phyloP scores from a whole-genome alignment of 2,797 vertebrate genomes.

The Petrocephalus sullivani region DNA sequence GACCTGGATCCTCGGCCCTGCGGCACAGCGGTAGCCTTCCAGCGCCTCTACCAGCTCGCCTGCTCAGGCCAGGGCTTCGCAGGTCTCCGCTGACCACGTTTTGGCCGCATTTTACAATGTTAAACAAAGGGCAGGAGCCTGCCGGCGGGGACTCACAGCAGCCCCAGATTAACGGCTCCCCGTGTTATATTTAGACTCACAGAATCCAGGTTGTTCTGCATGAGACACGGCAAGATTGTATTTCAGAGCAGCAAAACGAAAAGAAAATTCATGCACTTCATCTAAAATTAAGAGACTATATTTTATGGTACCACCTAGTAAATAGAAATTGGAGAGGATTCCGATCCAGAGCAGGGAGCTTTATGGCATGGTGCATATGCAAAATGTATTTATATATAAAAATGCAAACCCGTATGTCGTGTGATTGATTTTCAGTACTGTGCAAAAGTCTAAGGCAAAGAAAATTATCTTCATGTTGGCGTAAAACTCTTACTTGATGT shows the following conservation, averaged over 20 bases:
- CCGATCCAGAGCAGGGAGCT: neutral
- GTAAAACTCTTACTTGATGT: too few relatives aligned
- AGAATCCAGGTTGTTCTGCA: neutral
- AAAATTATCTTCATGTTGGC: too few relatives aligned
- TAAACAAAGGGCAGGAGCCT: neutral
- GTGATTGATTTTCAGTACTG: too few relatives aligned
- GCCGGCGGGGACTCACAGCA: neutral
- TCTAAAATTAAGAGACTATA: conserved; percentile 3
- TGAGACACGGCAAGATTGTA: neutral
- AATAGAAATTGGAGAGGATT: neutral
- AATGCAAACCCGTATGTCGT: too few relatives aligned
- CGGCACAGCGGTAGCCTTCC: neutral
- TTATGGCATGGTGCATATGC: neutral
- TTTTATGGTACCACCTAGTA: neutral
- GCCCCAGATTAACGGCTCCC: neutral
- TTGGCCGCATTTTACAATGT: neutral
- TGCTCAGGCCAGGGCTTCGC: neutral
- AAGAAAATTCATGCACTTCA: neutral
- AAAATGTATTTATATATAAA: too few relatives aligned
- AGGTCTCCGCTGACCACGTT: neutral
- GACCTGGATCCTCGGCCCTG: neutral
- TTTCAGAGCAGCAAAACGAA: neutral
- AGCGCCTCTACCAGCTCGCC: neutral
- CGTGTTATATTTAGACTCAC: neutral
- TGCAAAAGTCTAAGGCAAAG: too few relatives aligned